Conservation (phyloP, 2,797 vertebrate genomes). For the Enteromius paludinosus region DNA sequence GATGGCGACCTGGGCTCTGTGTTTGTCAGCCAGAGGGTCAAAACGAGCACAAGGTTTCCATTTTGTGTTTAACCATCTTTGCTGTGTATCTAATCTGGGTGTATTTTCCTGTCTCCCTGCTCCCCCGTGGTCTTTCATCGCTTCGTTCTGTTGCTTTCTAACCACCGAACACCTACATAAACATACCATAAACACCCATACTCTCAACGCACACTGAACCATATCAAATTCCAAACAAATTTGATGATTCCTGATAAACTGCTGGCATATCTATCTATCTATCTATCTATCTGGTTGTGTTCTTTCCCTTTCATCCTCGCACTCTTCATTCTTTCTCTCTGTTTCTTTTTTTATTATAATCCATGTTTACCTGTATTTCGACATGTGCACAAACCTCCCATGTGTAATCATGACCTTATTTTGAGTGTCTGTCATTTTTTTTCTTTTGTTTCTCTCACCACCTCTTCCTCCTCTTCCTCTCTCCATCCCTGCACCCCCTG, state of each 20-base stretch:
- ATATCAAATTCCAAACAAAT: conserved; percentile 69
- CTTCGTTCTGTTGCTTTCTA: conserved; percentile 55
- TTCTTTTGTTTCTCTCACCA: conserved; percentile 55
- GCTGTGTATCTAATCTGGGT: conserved; percentile 63
- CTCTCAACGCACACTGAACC: conserved; percentile 42
- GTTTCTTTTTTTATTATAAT: conserved; percentile 19
- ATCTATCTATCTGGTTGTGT: conserved; percentile 33
- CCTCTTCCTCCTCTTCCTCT: conserved; percentile 47
- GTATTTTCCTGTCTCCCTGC: conserved; percentile 60
- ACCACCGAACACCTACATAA: conserved; percentile 31
- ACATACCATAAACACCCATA: conserved; percentile 46
- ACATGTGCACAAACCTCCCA: conserved; percentile 53
- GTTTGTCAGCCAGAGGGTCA: neutral
- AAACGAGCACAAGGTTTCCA: conserved; percentile 53
- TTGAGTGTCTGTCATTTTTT: conserved; percentile 57
- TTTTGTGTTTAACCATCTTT: conserved; percentile 69
- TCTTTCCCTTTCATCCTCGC: conserved; percentile 41
- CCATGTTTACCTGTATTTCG: conserved; percentile 46
- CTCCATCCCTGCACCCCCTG: conserved; percentile 60
- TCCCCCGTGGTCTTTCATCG: conserved; percentile 51
- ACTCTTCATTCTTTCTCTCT: conserved; percentile 31
- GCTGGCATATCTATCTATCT: conserved; percentile 48
- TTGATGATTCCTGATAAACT: conserved; percentile 62
- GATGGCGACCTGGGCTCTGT: conserved; percentile 50
- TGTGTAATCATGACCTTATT: conserved; percentile 56